A percentile compares a stretch with the other conserved stretches of the same genome.
phyloP scores from a whole-genome alignment of 1,140 invertebrate genomes.

The Saccostrea cuccullata region DNA sequence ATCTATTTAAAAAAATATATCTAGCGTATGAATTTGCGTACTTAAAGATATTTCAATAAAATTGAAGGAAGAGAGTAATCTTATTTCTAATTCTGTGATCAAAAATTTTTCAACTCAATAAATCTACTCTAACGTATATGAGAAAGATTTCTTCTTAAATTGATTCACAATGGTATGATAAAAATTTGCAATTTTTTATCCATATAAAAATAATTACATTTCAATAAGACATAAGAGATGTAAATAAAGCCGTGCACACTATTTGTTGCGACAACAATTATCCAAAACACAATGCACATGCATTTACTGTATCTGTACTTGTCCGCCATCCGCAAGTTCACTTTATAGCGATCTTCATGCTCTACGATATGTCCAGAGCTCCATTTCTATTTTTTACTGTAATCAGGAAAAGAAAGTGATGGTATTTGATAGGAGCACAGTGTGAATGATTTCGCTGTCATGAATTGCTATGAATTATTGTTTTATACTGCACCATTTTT shows the following conservation, averaged over 20 bases:
- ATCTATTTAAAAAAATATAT: too few relatives aligned
- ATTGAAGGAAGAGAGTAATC: too few relatives aligned
- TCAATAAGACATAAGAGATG: background rate
- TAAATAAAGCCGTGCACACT: background rate
- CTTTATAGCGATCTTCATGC: background rate
- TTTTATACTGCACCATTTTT: background rate
- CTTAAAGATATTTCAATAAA: too few relatives aligned
- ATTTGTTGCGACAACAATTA: background rate
- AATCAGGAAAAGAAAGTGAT: background rate
- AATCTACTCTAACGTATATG: too few relatives aligned
- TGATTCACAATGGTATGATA: too few relatives aligned
- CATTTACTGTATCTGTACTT: background rate
- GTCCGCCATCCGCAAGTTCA: background rate
- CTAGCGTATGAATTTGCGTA: too few relatives aligned
- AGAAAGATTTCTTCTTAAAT: too few relatives aligned
- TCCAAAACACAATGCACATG: slow-evolving; percentile 13
- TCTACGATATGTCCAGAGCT: background rate
- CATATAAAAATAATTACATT: background rate
- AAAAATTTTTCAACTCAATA: too few relatives aligned
- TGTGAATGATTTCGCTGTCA: background rate
- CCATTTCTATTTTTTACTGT: background rate
- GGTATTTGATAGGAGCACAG: background rate
- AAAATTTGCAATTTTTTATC: too few relatives aligned
- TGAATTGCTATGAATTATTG: background rate
- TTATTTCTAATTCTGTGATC: too few relatives aligned